Evolutionary conservation across 2,888 invertebrate species (phyloP), one percentile per base, ranked within the genome.

Genomic region (Diadegma fenestrale): DNA sequence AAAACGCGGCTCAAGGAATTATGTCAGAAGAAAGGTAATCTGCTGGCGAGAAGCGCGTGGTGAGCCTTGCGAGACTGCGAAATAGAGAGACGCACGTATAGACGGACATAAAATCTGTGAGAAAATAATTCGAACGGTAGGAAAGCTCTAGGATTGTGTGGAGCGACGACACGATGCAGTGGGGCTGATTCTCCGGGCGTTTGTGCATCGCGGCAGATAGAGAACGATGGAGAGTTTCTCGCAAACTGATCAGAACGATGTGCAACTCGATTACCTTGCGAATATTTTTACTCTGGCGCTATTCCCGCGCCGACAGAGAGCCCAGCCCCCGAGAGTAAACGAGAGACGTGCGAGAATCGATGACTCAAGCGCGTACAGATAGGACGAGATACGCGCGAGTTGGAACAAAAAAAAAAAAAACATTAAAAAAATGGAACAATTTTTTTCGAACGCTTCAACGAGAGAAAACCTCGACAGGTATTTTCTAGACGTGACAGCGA

Each of bases 251-350:
- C 61, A 43, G 81, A 71, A 51, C 82, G 82, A 83, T 83, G 85
- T 87, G 80, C 80, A 85, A 87, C 90, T 89, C 88, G 91, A 91
- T 91, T 90, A 89, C 90, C 90, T 90, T 88, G 91, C 89, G 89
- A 88, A 86, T 87, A 89, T 83, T 73, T 80, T 83, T 76, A 76
- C 68, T 33, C 71, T 64, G 48, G 64, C 54, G 63, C 48, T 48
- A 54, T 72, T 63, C 54, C 43, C 72, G 45, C 58, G 33, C 12
- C 72, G 63, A 63, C 41, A 69, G 33, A 54, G 33, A 61, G 54
- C 58, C 73, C 66, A 45, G 68, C 73, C 78, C 30, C 8, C 17
- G 71, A n/a, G 77, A 61, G 19, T 37, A 43, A 82, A 71, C 89
- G 88, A 72, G 68, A 54, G 54, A 66, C 61, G 58, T 51, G 48